phyloP scores from a whole-genome alignment of 2,888 invertebrate species.

The Parascotia fuliginaria region DNA sequence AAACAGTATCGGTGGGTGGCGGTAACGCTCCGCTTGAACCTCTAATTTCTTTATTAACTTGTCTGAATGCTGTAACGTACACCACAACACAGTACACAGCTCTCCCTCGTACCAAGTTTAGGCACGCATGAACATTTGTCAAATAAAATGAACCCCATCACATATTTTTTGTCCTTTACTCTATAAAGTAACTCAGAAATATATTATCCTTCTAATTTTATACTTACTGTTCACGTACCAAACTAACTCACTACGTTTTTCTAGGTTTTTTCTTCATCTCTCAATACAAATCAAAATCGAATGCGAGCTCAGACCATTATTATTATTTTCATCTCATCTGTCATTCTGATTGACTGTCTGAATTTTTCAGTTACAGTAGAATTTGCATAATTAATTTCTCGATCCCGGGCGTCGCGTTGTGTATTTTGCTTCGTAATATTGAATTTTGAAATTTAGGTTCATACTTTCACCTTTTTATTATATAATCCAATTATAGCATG shows the following conservation, averaged over 20 bases:
- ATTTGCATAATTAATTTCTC: slow-evolving; percentile 54
- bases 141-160: slow-evolving; percentile 15
- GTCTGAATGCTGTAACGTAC: slow-evolving; percentile 29
- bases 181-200: not conserved
- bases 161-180: slow-evolving; percentile 5
- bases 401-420: slow-evolving; percentile 34
- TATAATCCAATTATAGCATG: slow-evolving; percentile 37
- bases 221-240: slow-evolving; percentile 1
- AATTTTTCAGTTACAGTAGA: slow-evolving; percentile 42
- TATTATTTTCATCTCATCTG: slow-evolving; percentile 17
- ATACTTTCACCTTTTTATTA: slow-evolving; percentile 23
- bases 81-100: slow-evolving; percentile 20
- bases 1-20: slow-evolving; percentile 34
- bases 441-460: slow-evolving; percentile 40
- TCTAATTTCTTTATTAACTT: slow-evolving; percentile 48
- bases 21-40: slow-evolving; percentile 27
- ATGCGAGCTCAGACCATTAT: slow-evolving; percentile 12
- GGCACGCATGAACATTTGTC: slow-evolving; percentile 2
- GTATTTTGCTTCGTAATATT: slow-evolving; percentile 39
- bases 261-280: not conserved
- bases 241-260: not conserved
- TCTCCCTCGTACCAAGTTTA: slow-evolving; percentile 10
- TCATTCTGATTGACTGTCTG: slow-evolving; percentile 10
- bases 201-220: not conserved
- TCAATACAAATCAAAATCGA: not conserved